phyloP scores from a whole-genome alignment of 2,888 invertebrate genomes.

The Limnephilus auricula region DNA sequence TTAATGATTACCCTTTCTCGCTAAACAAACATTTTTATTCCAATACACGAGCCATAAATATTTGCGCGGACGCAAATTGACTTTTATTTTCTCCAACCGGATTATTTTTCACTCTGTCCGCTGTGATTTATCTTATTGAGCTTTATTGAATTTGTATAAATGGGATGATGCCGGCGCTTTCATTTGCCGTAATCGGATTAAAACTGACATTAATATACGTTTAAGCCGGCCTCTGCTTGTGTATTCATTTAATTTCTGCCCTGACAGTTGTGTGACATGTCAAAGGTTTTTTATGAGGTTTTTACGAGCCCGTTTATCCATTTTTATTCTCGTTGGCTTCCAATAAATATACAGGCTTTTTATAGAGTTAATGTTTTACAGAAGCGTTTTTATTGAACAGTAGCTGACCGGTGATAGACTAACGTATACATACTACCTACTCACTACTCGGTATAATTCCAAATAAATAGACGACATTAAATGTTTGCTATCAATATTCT shows the following conservation, averaged over 20 bases:
- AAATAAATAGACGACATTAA: not conserved
- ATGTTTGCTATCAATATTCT: not conserved
- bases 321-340: slow-evolving; percentile 39
- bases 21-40: slow-evolving; percentile 4
- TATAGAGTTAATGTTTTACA: not conserved
- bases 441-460: not conserved
- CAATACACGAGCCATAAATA: slow-evolving; percentile 40
- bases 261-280: slow-evolving; percentile 50
- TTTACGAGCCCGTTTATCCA: slow-evolving; percentile 46
- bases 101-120: slow-evolving; percentile 56
- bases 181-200: slow-evolving; percentile 62
- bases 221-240: slow-evolving; percentile 47
- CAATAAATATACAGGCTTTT: slow-evolving; percentile 33
- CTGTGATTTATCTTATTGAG: slow-evolving; percentile 58
- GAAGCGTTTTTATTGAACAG: slow-evolving; percentile 21
- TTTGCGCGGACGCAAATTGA: slow-evolving; percentile 55
- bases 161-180: slow-evolving; percentile 54
- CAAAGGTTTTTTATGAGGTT: slow-evolving; percentile 49
- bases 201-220: slow-evolving; percentile 59
- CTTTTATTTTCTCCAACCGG: slow-evolving; percentile 53
- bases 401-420: not conserved
- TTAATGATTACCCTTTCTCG: slow-evolving; percentile 30
- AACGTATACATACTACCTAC: not conserved
- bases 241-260: slow-evolving; percentile 46
- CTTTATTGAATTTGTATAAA: slow-evolving; percentile 62